Evolutionary conservation across 2,113 vertebrate species (phyloP), one percentile per base, ranked within the genome.

Genomic region (Elaphurus davidianus): DNA sequence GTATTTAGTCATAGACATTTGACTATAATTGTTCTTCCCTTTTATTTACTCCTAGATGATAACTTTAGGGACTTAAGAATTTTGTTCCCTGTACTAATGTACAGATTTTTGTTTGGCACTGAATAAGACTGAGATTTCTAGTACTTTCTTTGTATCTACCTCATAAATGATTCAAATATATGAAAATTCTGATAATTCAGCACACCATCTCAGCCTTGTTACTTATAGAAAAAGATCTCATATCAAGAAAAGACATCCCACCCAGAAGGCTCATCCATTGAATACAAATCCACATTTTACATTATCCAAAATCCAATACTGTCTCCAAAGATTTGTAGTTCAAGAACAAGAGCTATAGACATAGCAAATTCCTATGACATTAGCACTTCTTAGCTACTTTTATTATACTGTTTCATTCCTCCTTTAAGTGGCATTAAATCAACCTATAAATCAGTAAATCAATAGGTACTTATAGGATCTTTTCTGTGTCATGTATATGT

Each of bases 261-360:
- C 15, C 87, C 30, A 59, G 57, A 88, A 85, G 90, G 43, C 13
- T 92, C 64, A 96, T 90, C 92, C 67, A 79, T 6, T 96, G 62
- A 87, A 87, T 52, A 97, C 64, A 95, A 97, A 97, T 95, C 47
- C 79, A 92, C 52, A 93, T 90, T 97, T 96, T 97, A 43, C 83
- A 90, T 92, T 92, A 87, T 45, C 30, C 27, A 93, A 55, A 47
- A 94, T 45, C 15, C 28, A 95, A 90, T 47, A 95, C 5, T 90
- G 45, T 97, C 81, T 87, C 40, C 64, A 93, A 95, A 91, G 43
- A 95, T 83, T 92, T 96, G 54, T 88, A 87, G 40, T 90, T 98
- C 36, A 27, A 95, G 64, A 96, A n/a, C 47, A 96, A 88, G 40
- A 25, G 40, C 47, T 94, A 94, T 16, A 96, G 79, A 97, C 45